Evolutionary conservation across 2,113 vertebrate genomes (phyloP).

Genomic region (Stictonetta naevosa): DNA sequence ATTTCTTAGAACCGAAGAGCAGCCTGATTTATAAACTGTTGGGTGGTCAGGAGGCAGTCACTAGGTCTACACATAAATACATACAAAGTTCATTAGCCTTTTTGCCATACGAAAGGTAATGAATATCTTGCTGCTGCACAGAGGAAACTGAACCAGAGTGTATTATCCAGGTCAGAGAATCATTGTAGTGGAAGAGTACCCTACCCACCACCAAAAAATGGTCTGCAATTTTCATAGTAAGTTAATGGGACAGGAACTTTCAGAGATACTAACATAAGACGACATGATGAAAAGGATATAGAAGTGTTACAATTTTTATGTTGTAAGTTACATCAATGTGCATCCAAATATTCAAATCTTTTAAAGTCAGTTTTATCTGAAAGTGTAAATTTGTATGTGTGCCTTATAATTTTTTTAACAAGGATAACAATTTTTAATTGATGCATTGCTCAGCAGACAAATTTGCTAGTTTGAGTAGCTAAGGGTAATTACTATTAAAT

Average conservation of each 20-base stretch:
- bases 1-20: background rate
- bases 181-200: background rate
- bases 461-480: background rate
- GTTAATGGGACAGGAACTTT: background rate
- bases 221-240: background rate
- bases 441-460: background rate
- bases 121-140: background rate
- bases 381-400: background rate
- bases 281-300: background rate
- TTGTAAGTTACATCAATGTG: background rate
- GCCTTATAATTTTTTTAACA: background rate
- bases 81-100: fast-evolving
- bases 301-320: background rate
- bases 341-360: background rate
- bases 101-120: fast-evolving
- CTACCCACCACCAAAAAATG: background rate
- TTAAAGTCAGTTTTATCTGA: background rate
- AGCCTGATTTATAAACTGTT: background rate
- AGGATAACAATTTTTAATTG: background rate
- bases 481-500: background rate
- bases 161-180: background rate
- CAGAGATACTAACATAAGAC: background rate
- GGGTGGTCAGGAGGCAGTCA: background rate
- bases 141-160: background rate
- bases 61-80: fast-evolving